These are phyloP conservation scores for Pangasius macronema DNA, from an alignment of 2,797 vertebrate species.

Conservation along the genomic window DNA sequence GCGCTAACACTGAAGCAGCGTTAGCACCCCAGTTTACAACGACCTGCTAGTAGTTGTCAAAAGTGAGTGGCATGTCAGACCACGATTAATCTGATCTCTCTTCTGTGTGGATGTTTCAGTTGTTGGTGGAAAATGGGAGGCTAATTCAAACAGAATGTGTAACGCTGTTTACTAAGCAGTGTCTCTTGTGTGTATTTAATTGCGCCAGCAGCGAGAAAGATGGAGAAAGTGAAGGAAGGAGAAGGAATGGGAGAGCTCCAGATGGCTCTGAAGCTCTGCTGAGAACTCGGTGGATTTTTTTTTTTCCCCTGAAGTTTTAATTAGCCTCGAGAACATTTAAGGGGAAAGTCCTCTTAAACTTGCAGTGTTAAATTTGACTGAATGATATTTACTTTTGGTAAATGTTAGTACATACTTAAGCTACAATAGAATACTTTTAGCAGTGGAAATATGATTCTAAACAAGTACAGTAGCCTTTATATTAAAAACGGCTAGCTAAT, in stretches of 20 bases:
- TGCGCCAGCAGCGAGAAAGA: conserved; percentile 47
- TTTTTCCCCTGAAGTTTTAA: conserved; percentile 64
- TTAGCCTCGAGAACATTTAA: conserved; percentile 60
- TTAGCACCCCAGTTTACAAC: conserved; percentile 33
- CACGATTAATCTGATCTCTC: conserved; percentile 42
- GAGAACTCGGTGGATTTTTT: conserved; percentile 63
- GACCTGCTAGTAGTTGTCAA: conserved; percentile 29
- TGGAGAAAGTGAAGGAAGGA: conserved; percentile 65
- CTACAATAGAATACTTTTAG: background rate
- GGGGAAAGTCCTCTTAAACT: conserved; percentile 40
- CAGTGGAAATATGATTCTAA: background rate
- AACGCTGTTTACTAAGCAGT: conserved; percentile 50
- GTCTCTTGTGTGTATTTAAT: conserved; percentile 58
- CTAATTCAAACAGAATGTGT: conserved; percentile 51
- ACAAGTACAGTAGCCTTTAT: background rate
- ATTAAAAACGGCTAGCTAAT: background rate
- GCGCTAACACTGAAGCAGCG: conserved; percentile 23
- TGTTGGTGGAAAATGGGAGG: conserved; percentile 45
- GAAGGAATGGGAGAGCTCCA: conserved; percentile 72
- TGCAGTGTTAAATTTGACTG: conserved; percentile 26
- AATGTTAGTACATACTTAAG: conserved; percentile 5
- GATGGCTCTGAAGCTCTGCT: conserved; percentile 74
- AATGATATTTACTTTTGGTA: conserved; percentile 35
- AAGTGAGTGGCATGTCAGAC: conserved; percentile 39
- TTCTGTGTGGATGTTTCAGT: conserved; percentile 40